Evolutionary conservation across 2,797 vertebrate species (phyloP), one percentile per base, ranked within the genome.

Genomic region (Gymnoscopelus braueri): DNA sequence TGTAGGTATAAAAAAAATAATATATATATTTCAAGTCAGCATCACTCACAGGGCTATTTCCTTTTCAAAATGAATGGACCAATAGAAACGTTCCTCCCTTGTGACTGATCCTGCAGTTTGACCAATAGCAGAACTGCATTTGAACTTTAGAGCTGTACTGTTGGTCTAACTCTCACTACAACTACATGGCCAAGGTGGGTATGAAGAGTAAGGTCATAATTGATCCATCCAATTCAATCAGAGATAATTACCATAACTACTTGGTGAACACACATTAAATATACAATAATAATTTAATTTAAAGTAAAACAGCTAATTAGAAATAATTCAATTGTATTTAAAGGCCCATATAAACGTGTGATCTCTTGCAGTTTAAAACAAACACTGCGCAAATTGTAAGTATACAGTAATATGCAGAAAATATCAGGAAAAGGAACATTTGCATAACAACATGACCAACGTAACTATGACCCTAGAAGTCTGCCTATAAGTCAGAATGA

Each of bases 401-500:
- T 29, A 29, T 29, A 29, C 26, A 29, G 39, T 10, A 10, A 44
- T 10, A 44, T 44, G 50, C 50, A 4, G 50, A 51, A 51, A 13
- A 51, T 13, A 51, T 51, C 4, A 51, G 3, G 3, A 51, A 50
- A 3, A 32, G 19, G 19, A 3, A 32, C 3, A 32, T 49, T 10
- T 3, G 4, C 1, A 50, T n/a, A 14, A n/a, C 8, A 12, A 12
- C 11, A n/a, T 50, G 12, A 50, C 14, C 50, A 13, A 13, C 50
- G 4, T 15, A n/a, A 51, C 50, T 51, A 51, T 51, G 12, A 51
- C 50, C 39, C 39, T 10, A n/a, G 57, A 57, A 19, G 50, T 50
- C 26, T 62, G 24, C 63, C 26, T 12, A 50, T 44, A 75, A 51
- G 47, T 24, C 48, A 48, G 49, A 75, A 76, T 67, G 24, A 64